phyloP scores from a whole-genome alignment of 2,797 vertebrate species.

The Pantherophis vulpinus region DNA sequence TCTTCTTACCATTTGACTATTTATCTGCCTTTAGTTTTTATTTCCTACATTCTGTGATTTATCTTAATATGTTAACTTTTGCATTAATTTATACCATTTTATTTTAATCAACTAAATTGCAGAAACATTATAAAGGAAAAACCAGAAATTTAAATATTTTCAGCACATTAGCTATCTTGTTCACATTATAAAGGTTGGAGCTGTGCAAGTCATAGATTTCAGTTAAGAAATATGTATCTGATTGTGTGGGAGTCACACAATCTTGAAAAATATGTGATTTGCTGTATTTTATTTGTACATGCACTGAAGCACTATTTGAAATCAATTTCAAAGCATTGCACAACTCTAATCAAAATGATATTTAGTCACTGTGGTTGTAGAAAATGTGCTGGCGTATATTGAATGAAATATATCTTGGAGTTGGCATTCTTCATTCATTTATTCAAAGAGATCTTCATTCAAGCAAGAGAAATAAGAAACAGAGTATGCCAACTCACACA shows the following conservation, averaged over 20 bases:
- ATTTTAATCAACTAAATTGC: neutral
- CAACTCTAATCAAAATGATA: neutral
- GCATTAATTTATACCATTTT: neutral
- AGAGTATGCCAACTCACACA: neutral
- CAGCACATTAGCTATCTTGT: neutral
- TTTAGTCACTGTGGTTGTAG: neutral
- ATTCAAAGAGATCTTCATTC: neutral
- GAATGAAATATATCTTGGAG: neutral
- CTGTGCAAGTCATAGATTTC: neutral
- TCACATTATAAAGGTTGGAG: neutral
- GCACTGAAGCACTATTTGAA: neutral
- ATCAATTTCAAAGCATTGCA: neutral
- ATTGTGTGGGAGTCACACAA: neutral
- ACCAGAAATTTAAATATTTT: neutral
- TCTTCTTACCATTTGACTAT: neutral
- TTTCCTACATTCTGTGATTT: neutral
- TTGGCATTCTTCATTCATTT: neutral
- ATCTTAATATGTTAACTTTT: neutral
- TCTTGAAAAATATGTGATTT: neutral
- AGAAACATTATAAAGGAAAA: neutral
- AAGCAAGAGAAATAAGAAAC: neutral
- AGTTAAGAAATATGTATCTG: neutral
- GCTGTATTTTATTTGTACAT: neutral
- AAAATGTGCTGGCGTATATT: neutral
- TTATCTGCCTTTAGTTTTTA: neutral